Conservation (phyloP, 2,797 vertebrate species). For the Adelosebastes latens region DNA sequence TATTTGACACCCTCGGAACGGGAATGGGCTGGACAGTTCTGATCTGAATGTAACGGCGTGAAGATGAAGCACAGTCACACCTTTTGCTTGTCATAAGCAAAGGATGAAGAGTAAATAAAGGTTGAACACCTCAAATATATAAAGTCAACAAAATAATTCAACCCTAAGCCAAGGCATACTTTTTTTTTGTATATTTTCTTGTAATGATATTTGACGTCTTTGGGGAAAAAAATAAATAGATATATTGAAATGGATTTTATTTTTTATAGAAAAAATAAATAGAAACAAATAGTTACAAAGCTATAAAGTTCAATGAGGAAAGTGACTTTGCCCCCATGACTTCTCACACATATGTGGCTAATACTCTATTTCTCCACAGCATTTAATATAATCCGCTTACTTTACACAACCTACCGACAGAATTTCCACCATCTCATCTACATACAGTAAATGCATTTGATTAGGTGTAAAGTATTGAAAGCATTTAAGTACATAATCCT, state of each 20-base stretch:
- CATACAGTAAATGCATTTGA: background rate
- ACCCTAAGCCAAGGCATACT: background rate
- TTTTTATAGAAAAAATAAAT: no score
- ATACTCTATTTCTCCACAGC: background rate
- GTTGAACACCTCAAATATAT: background rate
- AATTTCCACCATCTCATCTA: background rate
- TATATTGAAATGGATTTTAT: no score
- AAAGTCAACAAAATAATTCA: background rate
- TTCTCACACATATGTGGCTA: background rate
- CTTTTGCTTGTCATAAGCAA: background rate
- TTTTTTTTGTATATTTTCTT: background rate
- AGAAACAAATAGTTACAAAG: no score
- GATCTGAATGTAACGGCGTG: background rate
- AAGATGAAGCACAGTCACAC: background rate
- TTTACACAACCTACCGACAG: background rate
- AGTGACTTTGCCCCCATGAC: background rate
- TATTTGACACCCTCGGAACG: no score
- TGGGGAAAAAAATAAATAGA: no score
- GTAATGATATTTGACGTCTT: background rate
- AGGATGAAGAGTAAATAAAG: background rate
- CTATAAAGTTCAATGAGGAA: background rate
- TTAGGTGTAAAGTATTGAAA: background rate
- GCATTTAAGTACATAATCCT: background rate
- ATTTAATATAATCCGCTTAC: background rate
- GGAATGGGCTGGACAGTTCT: background rate